Evolutionary conservation across 2,888 invertebrate species (phyloP), one percentile per base, ranked within the genome.

Genomic region (Philereme transversata): DNA sequence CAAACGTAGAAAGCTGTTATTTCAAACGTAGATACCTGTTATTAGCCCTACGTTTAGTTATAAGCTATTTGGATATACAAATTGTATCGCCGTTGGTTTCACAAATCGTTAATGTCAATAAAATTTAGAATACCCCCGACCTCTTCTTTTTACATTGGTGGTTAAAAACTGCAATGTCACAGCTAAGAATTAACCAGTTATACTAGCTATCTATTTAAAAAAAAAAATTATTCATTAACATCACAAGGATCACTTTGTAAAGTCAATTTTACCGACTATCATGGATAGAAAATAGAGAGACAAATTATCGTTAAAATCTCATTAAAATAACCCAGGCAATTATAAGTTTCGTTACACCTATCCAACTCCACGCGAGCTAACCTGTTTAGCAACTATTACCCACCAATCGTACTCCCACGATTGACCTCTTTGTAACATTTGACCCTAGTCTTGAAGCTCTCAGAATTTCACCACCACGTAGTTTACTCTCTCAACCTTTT

Each of bases 341-440:
- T 43, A 51, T 38, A 51, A 46, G 53, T 58, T 55, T 62, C 41
- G 46, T 35, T 58, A 51, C 58, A 51, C 51, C 51, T 58, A 49
- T 47, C 47, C 22, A 6, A 8, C 8, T 54, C 10, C 47, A 56
- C 45, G 58, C 52, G 52, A 54, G 54, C 10, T 55, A 58, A 54
- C 46, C 44, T 7, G 58, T 48, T 49, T 45, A 40, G 40, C 51
- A 40, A 59, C 53, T 53, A 34, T 49, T 46, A n/a, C 40, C n/a
- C 51, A 52, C 22, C 38, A 9, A 35, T 22, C 22, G 22, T 22
- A 22, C 35, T 34, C 35, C 38, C 40, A 49, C 54, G n/a, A 11
- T 48, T 48, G 51, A 51, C 55, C 54, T 51, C 44, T 41, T 44
- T 49, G 36, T 47, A 52, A 53, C 50, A 50, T 50, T 33, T 59